These are phyloP conservation scores for Chloroclysta siterata DNA, from an alignment of 2,888 invertebrate genomes.

Conservation along the genomic window DNA sequence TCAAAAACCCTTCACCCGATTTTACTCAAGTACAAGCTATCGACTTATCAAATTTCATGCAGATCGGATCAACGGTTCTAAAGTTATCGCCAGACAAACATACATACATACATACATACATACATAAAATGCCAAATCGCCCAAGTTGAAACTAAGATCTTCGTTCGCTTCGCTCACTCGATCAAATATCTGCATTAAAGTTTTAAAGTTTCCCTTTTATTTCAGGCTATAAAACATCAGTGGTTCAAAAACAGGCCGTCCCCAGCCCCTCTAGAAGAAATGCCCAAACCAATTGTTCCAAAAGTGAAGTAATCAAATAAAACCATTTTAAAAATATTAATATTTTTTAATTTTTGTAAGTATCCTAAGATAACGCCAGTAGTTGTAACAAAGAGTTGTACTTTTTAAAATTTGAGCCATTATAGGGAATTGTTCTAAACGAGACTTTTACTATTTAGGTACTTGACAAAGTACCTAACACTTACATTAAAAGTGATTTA, in stretches of 20 bases:
- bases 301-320: slow-evolving; percentile 54
- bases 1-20: too few species aligned
- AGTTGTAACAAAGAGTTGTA: slow-evolving; percentile 67
- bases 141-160: too few species aligned
- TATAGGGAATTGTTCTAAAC: slow-evolving; percentile 18
- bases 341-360: slow-evolving; percentile 55
- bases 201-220: too few species aligned
- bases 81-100: too few species aligned
- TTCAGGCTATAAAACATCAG: slow-evolving; percentile 89
- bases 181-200: too few species aligned
- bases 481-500: not conserved
- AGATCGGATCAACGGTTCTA: too few species aligned
- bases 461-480: not conserved
- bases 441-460: too few species aligned
- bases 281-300: slow-evolving; percentile 86
- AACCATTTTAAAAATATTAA: slow-evolving; percentile 43
- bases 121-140: too few species aligned
- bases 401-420: slow-evolving; percentile 49
- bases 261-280: slow-evolving; percentile 86
- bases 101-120: too few species aligned
- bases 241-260: slow-evolving; percentile 90
- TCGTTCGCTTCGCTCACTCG: too few species aligned
- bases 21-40: too few species aligned
- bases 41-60: too few species aligned
- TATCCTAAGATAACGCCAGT: slow-evolving; percentile 56